Evolutionary conservation across 2,797 vertebrate genomes (phyloP), one percentile per base, ranked within the genome.

Genomic region (Tenualosa thibaudeaui): DNA sequence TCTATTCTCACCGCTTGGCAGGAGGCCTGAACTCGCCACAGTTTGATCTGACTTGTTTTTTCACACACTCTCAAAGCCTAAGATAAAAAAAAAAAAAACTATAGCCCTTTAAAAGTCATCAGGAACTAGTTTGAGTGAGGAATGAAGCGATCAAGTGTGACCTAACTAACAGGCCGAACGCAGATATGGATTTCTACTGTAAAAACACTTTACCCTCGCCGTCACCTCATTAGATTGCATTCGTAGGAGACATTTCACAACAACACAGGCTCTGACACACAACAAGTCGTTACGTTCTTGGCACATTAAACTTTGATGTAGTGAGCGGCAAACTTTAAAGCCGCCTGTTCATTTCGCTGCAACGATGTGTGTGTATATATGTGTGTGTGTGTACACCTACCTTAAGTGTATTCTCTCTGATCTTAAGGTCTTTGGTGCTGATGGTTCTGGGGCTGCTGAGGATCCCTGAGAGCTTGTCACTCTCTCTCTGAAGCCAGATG

Each of bases 401-500:
- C 96, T 96, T 92, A 24, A 99, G 93, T 0, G 91, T 92, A 5
- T 85, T 89, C 85, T 90, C 91, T 40, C 82, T 91, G 88, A 84
- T 90, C 89, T 92, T 92, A 60, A 93, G 53, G 83, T 96, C 94
- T 89, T 90, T 90, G 50, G 93, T 24, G 5, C 87, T 62, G 0
- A 92, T 89, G 24, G 87, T 75, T 5, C 83, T 82, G 56, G 84
- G 92, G 82, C 6, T 83, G 19, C 86, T 84, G 43, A 93, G 89
- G 85, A 97, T 89, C 86, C 89, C 90, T 22, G 92, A 92, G 84
- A 99, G 93, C 88, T 95, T 91, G 1, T 86, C 37, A 1, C 95
- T 96, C 91, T 98, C 93, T 82, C 50, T 92, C 89, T 83, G 89
- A 53, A 99, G 90, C 98, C 97, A 99, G 8, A 89, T 91, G 88